A percentile compares a stretch with the other conserved stretches of the same genome.
Evolutionary conservation across 2,888 invertebrate genomes (phyloP).

Genomic region (Tuta absoluta): DNA sequence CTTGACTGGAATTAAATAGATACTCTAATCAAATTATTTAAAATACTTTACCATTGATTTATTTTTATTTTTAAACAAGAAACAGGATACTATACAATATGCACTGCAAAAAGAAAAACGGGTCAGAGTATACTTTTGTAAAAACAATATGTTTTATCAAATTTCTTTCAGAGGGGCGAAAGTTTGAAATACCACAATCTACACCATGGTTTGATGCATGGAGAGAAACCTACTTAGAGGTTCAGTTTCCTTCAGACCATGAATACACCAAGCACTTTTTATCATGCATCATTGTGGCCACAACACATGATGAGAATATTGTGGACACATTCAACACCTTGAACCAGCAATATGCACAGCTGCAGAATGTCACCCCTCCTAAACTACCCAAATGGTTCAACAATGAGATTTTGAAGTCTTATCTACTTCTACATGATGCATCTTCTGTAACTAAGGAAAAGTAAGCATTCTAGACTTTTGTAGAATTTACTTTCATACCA

Average conservation of each 20-base stretch:
- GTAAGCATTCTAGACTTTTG: constrained; percentile 71
- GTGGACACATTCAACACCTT: constrained; percentile 90
- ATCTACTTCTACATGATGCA: constrained; percentile 94
- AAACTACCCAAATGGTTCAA: constrained; percentile 92
- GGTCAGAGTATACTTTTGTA: background rate
- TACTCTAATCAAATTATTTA: background rate
- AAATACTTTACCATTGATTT: constrained; percentile 4
- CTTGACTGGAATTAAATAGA: background rate
- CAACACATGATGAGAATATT: constrained; percentile 88
- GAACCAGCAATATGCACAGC: constrained; percentile 89
- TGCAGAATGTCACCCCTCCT: constrained; percentile 87
- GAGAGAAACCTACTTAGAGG: constrained; percentile 94
- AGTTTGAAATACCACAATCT: constrained; percentile 86
- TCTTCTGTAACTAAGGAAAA: constrained; percentile 86
- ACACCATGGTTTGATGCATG: constrained; percentile 98
- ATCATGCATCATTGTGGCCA: constrained; percentile 89
- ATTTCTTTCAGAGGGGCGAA: constrained; percentile 70
- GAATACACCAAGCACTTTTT: constrained; percentile 96
- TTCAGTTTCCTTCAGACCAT: constrained; percentile 95
- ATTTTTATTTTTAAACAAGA: background rate
- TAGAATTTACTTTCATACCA: background rate
- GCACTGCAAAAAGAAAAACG: background rate
- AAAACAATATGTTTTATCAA: background rate
- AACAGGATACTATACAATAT: no score
- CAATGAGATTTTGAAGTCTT: constrained; percentile 91